phyloP scores from a whole-genome alignment of 2,888 invertebrate species.

The Aromia moschata region DNA sequence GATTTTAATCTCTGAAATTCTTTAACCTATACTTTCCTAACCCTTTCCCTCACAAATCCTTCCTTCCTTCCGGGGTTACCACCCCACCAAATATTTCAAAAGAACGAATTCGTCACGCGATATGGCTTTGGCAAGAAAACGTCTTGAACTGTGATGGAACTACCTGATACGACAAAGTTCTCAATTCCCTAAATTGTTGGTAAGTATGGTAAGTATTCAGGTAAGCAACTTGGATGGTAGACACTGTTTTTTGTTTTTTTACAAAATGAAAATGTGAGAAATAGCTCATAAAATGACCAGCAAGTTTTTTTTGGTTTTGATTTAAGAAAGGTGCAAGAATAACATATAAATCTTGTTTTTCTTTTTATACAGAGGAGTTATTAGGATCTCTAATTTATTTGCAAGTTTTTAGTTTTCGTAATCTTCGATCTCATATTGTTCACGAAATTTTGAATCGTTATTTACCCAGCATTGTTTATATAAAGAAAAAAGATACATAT shows the following conservation, averaged over 20 bases:
- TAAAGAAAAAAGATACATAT: conserved; percentile 36
- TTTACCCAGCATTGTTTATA: conserved; percentile 43
- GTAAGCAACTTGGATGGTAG: too few species aligned
- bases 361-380: conserved; percentile 38
- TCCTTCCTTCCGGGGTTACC: conserved; percentile 23
- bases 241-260: too few species aligned
- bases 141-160: too few species aligned
- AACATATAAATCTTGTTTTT: conserved; percentile 32
- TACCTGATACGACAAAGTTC: too few species aligned
- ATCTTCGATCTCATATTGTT: conserved; percentile 56
- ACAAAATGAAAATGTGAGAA: too few species aligned
- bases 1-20: not conserved
- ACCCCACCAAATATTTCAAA: conserved; percentile 35
- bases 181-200: too few species aligned
- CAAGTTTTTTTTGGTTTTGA: conserved; percentile 32
- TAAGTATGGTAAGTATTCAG: too few species aligned
- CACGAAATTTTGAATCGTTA: conserved; percentile 46
- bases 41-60: conserved; percentile 9
- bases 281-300: too few species aligned
- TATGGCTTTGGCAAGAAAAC: too few species aligned
- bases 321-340: conserved; percentile 37
- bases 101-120: conserved; percentile 27
- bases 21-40: not conserved
- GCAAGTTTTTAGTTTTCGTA: conserved; percentile 47
- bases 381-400: conserved; percentile 50